phyloP scores from a whole-genome alignment of 2,888 invertebrate genomes.

The Lasioglossum leucozonium region DNA sequence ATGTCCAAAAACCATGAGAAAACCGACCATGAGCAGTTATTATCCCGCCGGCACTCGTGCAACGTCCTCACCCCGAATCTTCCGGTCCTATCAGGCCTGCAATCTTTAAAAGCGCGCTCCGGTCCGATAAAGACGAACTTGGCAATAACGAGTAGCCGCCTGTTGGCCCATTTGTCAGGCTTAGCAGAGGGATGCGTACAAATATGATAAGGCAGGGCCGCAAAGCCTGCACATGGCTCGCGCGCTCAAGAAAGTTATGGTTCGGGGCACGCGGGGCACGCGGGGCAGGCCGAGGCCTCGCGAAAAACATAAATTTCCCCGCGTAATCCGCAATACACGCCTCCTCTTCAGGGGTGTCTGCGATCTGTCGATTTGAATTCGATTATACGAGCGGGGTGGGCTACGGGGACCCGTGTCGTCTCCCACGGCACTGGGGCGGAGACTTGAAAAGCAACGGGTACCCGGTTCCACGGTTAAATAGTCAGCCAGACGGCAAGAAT shows the following conservation, averaged over 20 bases:
- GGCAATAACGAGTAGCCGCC: slow-evolving; percentile 31
- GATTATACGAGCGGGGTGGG: slow-evolving; percentile 52
- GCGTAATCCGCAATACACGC: slow-evolving; percentile 53
- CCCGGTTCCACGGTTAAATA: slow-evolving; percentile 35
- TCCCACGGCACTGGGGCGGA: neutral
- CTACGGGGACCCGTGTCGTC: too few species aligned
- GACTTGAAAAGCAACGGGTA: slow-evolving; percentile 26
- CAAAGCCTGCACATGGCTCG: slow-evolving; percentile 28
- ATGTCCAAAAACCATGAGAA: neutral
- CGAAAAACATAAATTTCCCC: slow-evolving; percentile 61
- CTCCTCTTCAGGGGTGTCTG: slow-evolving; percentile 30
- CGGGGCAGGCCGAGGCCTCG: neutral
- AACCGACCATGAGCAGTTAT: neutral
- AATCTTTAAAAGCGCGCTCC: slow-evolving; percentile 5
- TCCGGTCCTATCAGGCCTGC: neutral
- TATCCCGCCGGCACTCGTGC: neutral
- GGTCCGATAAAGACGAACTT: slow-evolving; percentile 30
- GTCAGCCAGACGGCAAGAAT: slow-evolving; percentile 29
- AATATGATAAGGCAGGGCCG: slow-evolving; percentile 64
- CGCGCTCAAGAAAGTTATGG: slow-evolving; percentile 58
- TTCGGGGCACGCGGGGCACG: slow-evolving; percentile 32
- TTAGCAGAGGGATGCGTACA: slow-evolving; percentile 59
- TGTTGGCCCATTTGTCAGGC: slow-evolving; percentile 65
- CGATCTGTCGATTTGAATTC: slow-evolving; percentile 66
- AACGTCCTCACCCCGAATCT: neutral